Percentiles rank a stretch among this genome's conserved stretches.
Conservation (phyloP, 2,113 vertebrate species). For the Pelvicachromis taeniatus region DNA sequence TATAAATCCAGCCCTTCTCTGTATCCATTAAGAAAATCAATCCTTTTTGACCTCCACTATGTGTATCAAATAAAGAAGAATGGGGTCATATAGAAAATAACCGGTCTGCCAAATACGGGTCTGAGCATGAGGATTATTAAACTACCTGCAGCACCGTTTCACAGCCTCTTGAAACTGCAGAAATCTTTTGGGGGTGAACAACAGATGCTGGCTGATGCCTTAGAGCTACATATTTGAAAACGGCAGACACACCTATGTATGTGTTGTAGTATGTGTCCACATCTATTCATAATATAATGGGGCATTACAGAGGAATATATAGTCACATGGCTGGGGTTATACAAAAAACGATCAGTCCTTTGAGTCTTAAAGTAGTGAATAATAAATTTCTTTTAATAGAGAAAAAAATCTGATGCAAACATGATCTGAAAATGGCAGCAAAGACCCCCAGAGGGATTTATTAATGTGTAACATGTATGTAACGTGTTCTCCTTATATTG, state of each 20-base stretch:
- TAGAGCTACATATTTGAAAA: not conserved
- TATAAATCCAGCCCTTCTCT: not conserved
- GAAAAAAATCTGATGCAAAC: not conserved
- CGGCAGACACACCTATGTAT: not conserved
- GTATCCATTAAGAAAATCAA: not conserved
- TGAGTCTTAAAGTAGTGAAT: not conserved
- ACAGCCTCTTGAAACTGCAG: not conserved
- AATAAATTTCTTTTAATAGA: not conserved
- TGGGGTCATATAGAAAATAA: not conserved
- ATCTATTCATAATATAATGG: not conserved
- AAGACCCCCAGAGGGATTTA: not conserved
- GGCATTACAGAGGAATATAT: not conserved
- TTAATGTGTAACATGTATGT: no score
- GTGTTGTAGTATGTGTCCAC: not conserved
- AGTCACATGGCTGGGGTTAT: not conserved
- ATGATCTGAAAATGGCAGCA: not conserved
- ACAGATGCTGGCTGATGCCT: not conserved
- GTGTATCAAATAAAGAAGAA: not conserved
- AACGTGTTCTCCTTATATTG: no score
- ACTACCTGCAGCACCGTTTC: not conserved
- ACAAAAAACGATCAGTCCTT: not conserved
- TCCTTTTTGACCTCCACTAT: not conserved
- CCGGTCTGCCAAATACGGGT: not conserved
- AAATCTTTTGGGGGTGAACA: not conserved
- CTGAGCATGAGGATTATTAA: not conserved